phyloP scores from a whole-genome alignment of 2,113 vertebrate species.

The Symphodus melops region DNA sequence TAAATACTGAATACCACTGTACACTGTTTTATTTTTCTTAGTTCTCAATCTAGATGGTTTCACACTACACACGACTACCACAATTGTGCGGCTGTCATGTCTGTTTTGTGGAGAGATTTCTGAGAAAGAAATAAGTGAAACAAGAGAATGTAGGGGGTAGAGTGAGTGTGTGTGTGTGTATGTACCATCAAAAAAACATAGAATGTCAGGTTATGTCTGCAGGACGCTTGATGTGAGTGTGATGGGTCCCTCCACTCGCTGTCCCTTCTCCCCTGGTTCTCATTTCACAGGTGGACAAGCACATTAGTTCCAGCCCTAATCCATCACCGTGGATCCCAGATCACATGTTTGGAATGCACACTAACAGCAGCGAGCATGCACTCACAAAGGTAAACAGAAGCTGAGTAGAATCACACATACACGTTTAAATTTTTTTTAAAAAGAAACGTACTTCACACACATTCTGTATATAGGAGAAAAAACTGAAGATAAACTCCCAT shows the following conservation, averaged over 20 bases:
- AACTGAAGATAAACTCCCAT: no score
- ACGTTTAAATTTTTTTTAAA: no score
- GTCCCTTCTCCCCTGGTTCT: conserved; percentile 66
- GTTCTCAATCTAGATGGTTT: conserved; percentile 16
- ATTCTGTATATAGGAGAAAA: no score
- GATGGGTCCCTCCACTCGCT: conserved; percentile 39
- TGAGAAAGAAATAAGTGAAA: conserved; percentile 19
- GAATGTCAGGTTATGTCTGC: conserved; percentile 54
- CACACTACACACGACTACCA: conserved; percentile 17
- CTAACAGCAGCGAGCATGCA: neutral
- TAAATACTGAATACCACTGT: neutral
- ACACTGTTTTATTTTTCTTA: neutral
- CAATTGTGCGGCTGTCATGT: conserved; percentile 41
- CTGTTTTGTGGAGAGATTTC: conserved; percentile 29
- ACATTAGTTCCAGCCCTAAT: conserved; percentile 79
- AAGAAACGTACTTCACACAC: no score
- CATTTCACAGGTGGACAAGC: conserved; percentile 83
- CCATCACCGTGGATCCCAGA: conserved; percentile 65
- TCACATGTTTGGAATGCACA: conserved; percentile 29
- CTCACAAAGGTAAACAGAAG: conserved; percentile 11
- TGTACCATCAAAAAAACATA: conserved; percentile 43
- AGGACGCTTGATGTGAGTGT: conserved; percentile 53
- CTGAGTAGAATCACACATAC: neutral
- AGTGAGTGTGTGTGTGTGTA: conserved; percentile 4
- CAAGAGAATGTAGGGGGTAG: neutral